These are phyloP conservation scores for rabbit (Oryctolagus cuniculus) DNA, from an alignment of 2,113 vertebrate genomes.

Conservation along the genomic window mOryCun1.1 NC_091434.1:119813001-119813500, in stretches of 20 bases:
- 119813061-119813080: not conserved
- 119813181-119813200: not conserved
- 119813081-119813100: rapidly evolving
- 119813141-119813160: not conserved
- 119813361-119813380: not conserved
- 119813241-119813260: not conserved
- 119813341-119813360: not conserved
- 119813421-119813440: not conserved
- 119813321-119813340: not conserved
- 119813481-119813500: not conserved
- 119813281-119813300: not conserved
- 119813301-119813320: not conserved
- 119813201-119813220: not conserved
- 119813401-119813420: not conserved
- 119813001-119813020: rapidly evolving
- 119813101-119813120: not conserved
- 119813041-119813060: not conserved
- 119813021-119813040: not conserved
- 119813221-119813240: not conserved
- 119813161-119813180: not conserved
- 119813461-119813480: not conserved
- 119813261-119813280: not conserved
- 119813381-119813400: not conserved
- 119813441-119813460: not conserved
- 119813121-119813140: not conserved